Conservation (phyloP, 1,140 invertebrate species). For the Eueides isabella region DNA sequence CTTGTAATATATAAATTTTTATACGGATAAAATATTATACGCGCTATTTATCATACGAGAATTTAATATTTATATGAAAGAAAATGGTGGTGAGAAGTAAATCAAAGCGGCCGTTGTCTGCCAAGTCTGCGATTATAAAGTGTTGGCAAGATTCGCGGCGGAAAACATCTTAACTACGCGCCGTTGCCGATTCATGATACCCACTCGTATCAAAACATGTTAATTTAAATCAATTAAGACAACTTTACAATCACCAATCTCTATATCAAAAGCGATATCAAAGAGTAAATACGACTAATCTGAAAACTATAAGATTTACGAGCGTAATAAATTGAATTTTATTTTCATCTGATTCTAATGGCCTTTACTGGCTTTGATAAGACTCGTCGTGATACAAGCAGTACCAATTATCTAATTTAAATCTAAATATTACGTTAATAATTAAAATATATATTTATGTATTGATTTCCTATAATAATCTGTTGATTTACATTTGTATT, state of each 20-base stretch:
- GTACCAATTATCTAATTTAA: conserved; percentile 20
- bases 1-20: conserved; percentile 29
- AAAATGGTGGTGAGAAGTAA: conserved; percentile 73
- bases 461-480: neutral
- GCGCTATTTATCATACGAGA: conserved; percentile 49
- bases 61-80: conserved; percentile 63
- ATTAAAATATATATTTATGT: neutral
- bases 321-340: conserved; percentile 36
- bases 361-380: conserved; percentile 24
- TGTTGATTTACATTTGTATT: neutral
- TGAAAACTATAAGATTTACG: conserved; percentile 39
- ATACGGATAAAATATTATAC: conserved; percentile 35
- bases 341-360: conserved; percentile 36
- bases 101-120: conserved; percentile 68
- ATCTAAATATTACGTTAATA: neutral
- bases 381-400: conserved; percentile 19
- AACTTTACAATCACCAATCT: conserved; percentile 44
- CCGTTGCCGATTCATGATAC: conserved; percentile 40
- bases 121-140: conserved; percentile 69
- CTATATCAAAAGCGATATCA: conserved; percentile 40
- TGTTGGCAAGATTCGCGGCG: conserved; percentile 63
- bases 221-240: conserved; percentile 63
- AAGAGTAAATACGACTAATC: conserved; percentile 36
- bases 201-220: conserved; percentile 56
- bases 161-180: conserved; percentile 63